phyloP scores from a whole-genome alignment of 2,888 invertebrate species.

The Papilio elwesi region DNA sequence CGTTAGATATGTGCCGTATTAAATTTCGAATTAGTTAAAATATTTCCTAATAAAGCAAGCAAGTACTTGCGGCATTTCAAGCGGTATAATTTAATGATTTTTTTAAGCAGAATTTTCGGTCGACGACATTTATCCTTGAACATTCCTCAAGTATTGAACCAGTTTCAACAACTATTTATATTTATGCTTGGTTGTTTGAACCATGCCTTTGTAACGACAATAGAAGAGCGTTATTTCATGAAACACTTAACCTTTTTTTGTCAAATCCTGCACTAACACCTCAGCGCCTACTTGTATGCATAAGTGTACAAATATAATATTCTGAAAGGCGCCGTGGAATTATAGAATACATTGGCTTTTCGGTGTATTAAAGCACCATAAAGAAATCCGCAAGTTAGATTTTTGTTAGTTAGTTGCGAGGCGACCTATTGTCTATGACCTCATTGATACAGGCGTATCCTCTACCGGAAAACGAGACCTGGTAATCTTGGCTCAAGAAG shows the following conservation, averaged over 20 bases:
- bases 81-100: constrained; percentile 23
- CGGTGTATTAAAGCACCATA: too few species aligned
- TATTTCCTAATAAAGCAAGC: not conserved
- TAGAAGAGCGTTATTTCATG: not conserved
- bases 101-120: constrained; percentile 34
- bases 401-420: too few species aligned
- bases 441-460: too few species aligned
- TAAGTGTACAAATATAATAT: too few species aligned
- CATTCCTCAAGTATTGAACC: constrained; percentile 40
- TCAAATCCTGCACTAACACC: not conserved
- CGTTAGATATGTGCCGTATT: not conserved
- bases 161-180: constrained; percentile 23
- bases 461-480: too few species aligned
- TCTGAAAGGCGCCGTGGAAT: too few species aligned
- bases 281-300: too few species aligned
- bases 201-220: not conserved
- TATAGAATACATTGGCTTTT: too few species aligned
- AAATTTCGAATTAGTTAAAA: not conserved
- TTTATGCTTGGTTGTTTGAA: constrained; percentile 9
- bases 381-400: too few species aligned
- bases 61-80: constrained; percentile 3
- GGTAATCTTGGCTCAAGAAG: too few species aligned
- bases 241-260: not conserved
- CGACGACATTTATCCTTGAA: constrained; percentile 40
- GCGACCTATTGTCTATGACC: too few species aligned